A percentile compares a stretch with the other conserved stretches of the same genome.
These are phyloP conservation scores for Melanargia galathea DNA, from an alignment of 2,888 invertebrate genomes.

Conservation along the genomic window DNA sequence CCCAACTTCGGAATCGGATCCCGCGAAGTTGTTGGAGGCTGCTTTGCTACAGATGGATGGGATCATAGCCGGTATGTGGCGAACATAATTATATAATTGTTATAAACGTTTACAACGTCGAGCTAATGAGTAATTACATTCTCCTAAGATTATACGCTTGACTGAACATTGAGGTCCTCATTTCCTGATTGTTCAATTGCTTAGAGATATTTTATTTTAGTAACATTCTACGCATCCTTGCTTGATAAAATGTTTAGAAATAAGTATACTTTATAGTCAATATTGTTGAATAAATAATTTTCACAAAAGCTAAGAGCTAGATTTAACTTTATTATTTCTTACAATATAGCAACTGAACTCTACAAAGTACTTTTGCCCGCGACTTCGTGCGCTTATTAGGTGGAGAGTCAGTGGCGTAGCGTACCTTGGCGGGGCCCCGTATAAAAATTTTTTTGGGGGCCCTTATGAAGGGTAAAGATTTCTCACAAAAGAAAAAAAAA, in stretches of 20 bases:
- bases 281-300: no score
- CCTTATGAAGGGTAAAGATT: no score
- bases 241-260: background rate
- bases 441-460: no score
- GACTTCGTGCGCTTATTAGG: no score
- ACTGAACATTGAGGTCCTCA: slow-evolving; percentile 35
- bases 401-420: no score
- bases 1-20: slow-evolving; percentile 87
- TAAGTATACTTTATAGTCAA: background rate
- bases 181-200: slow-evolving; percentile 26
- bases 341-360: no score
- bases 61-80: slow-evolving; percentile 88
- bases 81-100: slow-evolving; percentile 26
- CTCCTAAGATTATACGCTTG: slow-evolving; percentile 39
- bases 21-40: slow-evolving; percentile 92
- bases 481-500: no score
- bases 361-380: no score
- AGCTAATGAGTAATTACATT: slow-evolving; percentile 1
- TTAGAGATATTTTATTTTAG: background rate
- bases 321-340: no score
- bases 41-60: slow-evolving; percentile 95
- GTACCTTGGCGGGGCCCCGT: no score
- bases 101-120: background rate
- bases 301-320: no score
- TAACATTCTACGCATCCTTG: background rate